A percentile compares a stretch with the other conserved stretches of the same genome.
phyloP scores from a whole-genome alignment of 2,888 invertebrate species.

The Dione juno region DNA sequence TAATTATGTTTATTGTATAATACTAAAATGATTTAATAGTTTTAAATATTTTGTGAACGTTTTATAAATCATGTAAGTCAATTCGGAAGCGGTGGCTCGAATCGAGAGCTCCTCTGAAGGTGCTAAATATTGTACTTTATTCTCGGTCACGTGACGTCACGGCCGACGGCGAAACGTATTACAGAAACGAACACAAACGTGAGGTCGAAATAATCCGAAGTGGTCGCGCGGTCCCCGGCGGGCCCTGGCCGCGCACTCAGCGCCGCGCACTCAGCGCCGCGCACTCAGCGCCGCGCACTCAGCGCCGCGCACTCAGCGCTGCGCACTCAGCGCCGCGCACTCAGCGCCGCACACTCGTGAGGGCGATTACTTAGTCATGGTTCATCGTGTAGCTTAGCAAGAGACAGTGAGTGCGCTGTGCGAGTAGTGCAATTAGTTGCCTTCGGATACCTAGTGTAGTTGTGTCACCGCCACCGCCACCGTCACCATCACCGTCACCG shows the following conservation, averaged over 20 bases:
- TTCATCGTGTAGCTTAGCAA: conserved; percentile 21
- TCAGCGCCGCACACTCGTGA: too few species aligned
- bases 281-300: too few species aligned
- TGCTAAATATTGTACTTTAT: conserved; percentile 53
- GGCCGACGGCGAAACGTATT: background rate
- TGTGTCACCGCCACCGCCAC: background rate
- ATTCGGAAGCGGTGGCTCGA: background rate
- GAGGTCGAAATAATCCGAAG: background rate
- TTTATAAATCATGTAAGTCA: background rate
- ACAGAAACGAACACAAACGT: background rate
- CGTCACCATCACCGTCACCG: background rate
- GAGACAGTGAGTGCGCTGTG: background rate
- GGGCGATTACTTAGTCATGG: background rate
- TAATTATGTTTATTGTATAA: background rate
- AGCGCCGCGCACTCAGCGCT: too few species aligned
- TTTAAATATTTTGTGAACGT: background rate
- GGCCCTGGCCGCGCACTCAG: too few species aligned
- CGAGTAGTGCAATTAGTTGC: conserved; percentile 73
- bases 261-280: too few species aligned
- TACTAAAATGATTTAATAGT: background rate
- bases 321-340: too few species aligned
- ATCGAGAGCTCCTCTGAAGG: conserved; percentile 50
- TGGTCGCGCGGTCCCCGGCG: background rate
- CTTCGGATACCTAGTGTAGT: conserved; percentile 51
- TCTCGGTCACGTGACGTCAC: background rate